A percentile compares a stretch with the other conserved stretches of the same genome.
These are phyloP conservation scores for Cynopterus sphinx DNA, from an alignment of 2,797 vertebrate species.

Conservation along the genomic window DNA sequence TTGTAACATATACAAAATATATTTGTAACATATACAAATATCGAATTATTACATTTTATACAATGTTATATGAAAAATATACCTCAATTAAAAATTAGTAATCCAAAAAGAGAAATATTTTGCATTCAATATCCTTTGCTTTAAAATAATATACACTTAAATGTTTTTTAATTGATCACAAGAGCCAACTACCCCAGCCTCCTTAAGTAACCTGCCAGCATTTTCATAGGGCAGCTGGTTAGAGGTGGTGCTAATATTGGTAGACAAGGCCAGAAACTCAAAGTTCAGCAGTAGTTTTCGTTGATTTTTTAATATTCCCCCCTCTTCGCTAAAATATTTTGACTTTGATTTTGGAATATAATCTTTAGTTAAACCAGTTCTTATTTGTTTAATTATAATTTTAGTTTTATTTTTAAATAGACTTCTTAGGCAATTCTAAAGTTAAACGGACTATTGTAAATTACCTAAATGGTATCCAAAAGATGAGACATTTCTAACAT, in stretches of 20 bases:
- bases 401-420: not conserved
- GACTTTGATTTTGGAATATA: not conserved
- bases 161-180: not conserved
- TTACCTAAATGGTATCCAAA: not conserved
- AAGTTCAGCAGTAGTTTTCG: not conserved
- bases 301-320: not conserved
- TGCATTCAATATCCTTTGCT: not conserved
- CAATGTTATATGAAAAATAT: too few species aligned
- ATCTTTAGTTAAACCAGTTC: not conserved
- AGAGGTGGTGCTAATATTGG: not conserved
- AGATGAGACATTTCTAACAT: not conserved
- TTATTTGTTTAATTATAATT: conserved; percentile 1
- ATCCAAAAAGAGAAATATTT: not conserved
- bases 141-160: not conserved
- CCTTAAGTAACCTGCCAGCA: not conserved
- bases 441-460: not conserved
- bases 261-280: not conserved
- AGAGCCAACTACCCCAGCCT: not conserved
- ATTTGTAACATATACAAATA: not conserved
- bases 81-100: not conserved
- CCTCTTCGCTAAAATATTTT: not conserved
- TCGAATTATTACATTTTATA: not conserved
- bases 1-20: not conserved
- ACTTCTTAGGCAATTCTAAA: not conserved
- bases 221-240: not conserved